Percentiles rank a stretch among this genome's conserved stretches.
Evolutionary conservation across 2,888 invertebrate species (phyloP).

Genomic region (Fragum fragum): DNA sequence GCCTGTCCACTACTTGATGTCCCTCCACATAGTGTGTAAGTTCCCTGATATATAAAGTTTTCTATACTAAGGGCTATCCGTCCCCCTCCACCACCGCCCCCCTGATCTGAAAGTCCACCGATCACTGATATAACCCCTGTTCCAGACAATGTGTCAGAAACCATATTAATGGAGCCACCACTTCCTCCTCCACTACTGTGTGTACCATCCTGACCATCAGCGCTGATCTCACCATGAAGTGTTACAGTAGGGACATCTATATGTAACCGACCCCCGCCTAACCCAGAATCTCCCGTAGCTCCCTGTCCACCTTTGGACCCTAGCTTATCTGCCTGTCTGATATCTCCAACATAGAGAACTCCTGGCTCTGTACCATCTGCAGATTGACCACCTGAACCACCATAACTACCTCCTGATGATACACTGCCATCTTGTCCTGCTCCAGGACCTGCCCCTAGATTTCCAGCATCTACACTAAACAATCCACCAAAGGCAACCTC

Average conservation of each 20-base stretch:
- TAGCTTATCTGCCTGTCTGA: slow-evolving; percentile 44
- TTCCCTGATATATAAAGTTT: slow-evolving; percentile 70
- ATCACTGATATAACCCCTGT: slow-evolving; percentile 64
- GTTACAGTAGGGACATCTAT: slow-evolving; percentile 54
- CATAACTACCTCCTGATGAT: slow-evolving; percentile 75
- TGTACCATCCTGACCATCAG: slow-evolving; percentile 66
- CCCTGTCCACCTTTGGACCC: slow-evolving; percentile 74
- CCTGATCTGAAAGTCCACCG: slow-evolving; percentile 65
- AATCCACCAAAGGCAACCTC: slow-evolving; percentile 72
- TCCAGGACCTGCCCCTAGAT: slow-evolving; percentile 53
- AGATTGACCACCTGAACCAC: slow-evolving; percentile 74
- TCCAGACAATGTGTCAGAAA: slow-evolving; percentile 60
- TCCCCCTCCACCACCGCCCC: slow-evolving; percentile 79
- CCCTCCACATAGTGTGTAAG: slow-evolving; percentile 68
- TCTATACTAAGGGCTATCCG: slow-evolving; percentile 62
- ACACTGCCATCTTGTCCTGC: slow-evolving; percentile 55
- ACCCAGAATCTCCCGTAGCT: slow-evolving; percentile 50
- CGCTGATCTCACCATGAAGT: slow-evolving; percentile 71
- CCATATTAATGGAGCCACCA: slow-evolving; percentile 69
- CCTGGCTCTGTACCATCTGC: slow-evolving; percentile 37
- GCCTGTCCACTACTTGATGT: slow-evolving; percentile 57
- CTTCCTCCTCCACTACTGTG: slow-evolving; percentile 74
- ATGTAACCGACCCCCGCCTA: slow-evolving; percentile 69
- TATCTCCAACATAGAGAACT: slow-evolving; percentile 52
- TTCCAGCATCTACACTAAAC: slow-evolving; percentile 67